Percentiles rank a stretch among this genome's conserved stretches.
Conservation (phyloP, 2,888 invertebrate genomes). For the Nymphalis polychloros region DNA sequence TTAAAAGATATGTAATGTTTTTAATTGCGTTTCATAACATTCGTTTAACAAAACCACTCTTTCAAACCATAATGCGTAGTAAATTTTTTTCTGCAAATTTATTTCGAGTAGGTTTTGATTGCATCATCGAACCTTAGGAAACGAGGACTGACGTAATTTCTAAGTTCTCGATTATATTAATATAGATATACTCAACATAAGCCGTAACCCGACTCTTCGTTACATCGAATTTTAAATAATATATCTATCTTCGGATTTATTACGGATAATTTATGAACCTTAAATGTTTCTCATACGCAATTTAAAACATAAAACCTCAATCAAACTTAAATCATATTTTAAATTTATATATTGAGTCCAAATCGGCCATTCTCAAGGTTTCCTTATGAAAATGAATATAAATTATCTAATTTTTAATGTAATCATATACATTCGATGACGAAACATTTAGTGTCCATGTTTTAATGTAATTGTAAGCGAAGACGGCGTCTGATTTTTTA, state of each 20-base stretch:
- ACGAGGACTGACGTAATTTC: constrained; percentile 26
- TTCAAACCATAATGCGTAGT: constrained; percentile 16
- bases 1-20: no score
- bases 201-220: background rate
- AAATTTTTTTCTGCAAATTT: constrained; percentile 15
- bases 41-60: background rate
- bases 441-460: background rate
- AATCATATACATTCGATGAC: no score
- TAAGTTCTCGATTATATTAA: constrained; percentile 15
- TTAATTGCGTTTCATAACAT: background rate
- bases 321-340: no score
- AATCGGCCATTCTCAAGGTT: background rate
- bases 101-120: constrained; percentile 31
- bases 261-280: background rate
- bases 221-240: background rate
- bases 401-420: background rate
- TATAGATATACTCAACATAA: background rate
- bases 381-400: background rate
- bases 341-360: background rate
- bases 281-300: background rate
- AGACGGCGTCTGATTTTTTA: background rate
- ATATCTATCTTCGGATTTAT: background rate
- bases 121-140: constrained; percentile 32
- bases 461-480: background rate
- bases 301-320: background rate